Evolutionary conservation across 2,797 vertebrate genomes (phyloP), one percentile per base, ranked within the genome.

Genomic region (Pipistrellus nathusii): DNA sequence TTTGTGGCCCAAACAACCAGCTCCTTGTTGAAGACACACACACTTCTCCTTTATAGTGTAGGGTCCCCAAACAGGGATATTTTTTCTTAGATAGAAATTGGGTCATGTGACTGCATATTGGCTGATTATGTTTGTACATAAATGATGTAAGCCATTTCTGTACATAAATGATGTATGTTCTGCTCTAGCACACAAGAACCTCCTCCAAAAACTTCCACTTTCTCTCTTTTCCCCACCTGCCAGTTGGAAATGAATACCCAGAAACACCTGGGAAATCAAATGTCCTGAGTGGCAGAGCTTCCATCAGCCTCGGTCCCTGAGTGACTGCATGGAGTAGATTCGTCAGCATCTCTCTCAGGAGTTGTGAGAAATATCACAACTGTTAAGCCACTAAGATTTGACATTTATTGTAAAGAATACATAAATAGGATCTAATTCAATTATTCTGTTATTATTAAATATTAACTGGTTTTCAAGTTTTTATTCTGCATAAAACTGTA

Each of bases 351-450:
- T 82, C 7, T 2, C 4, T 71, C 15, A 55, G 7, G n/a, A 59
- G 4, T 55, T 76, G 17, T 77, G 77, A 77, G n/a, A 57, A 81
- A 48, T 55, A 18, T 76, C 59, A 32, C 8, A 62, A 8, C 59
- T 69, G 9, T 48, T n/a, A 92, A 75, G n/a, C 18, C 17, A 76
- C 11, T 35, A 10, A 86, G 17, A 72, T 57, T 44, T 82, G 20
- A 4, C 38, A 53, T 78, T 88, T 59, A 80, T 59, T 41, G 38
- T 41, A 77, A 82, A 85, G 5, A 95, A 73, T 76, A 38, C 1
- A 71, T 53, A 75, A n/a, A 53, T 91, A 20, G 3, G 2, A 4
- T 8, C 27, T 68, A 73, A 44, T 20, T 51, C 57, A 84, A 4
- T 0, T 72, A 20, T 87, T 75, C 12, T 69, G 44, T 68, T 68